phyloP scores from a whole-genome alignment of 2,888 invertebrate species.

The Mesorhabditis sp. region DNA sequence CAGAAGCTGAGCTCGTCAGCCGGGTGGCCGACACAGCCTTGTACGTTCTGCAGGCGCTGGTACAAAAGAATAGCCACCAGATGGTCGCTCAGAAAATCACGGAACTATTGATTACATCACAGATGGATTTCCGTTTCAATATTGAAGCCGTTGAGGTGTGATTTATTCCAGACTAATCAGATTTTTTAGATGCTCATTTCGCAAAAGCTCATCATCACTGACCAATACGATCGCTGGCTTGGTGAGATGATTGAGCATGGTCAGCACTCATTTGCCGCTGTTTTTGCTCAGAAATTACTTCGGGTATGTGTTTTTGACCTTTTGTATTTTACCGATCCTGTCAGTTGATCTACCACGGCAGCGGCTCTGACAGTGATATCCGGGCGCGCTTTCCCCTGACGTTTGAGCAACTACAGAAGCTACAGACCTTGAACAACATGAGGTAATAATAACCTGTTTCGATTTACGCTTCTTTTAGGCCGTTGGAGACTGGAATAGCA shows the following conservation, averaged over 20 bases:
- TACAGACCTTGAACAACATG: slow-evolving; percentile 10
- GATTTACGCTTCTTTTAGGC: too few relatives aligned
- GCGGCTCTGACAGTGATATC: neutral
- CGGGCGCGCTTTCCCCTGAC: slow-evolving; percentile 26
- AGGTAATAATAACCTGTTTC: too few relatives aligned
- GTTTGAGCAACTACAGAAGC: slow-evolving; percentile 33
- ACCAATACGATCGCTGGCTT: slow-evolving; percentile 78
- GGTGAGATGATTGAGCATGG: slow-evolving; percentile 81
- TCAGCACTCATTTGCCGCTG: slow-evolving; percentile 69
- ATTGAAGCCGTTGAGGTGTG: slow-evolving; percentile 78
- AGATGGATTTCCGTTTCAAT: slow-evolving; percentile 46
- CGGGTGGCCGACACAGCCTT: neutral
- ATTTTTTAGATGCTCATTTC: slow-evolving; percentile 70
- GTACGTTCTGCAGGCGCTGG: slow-evolving; percentile 34
- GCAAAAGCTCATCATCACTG: slow-evolving; percentile 73
- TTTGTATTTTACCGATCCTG: neutral
- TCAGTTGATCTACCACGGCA: neutral
- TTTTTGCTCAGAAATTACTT: slow-evolving; percentile 74
- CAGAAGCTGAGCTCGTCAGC: neutral
- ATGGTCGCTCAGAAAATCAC: slow-evolving; percentile 20
- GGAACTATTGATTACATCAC: slow-evolving; percentile 28
- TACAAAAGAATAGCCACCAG: slow-evolving; percentile 18
- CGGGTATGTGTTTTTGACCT: slow-evolving; percentile 5
- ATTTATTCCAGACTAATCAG: neutral
- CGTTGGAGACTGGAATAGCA: neutral